Evolutionary conservation across 2,888 invertebrate genomes (phyloP), one percentile per base, ranked within the genome.

Genomic region (Idaea straminata): DNA sequence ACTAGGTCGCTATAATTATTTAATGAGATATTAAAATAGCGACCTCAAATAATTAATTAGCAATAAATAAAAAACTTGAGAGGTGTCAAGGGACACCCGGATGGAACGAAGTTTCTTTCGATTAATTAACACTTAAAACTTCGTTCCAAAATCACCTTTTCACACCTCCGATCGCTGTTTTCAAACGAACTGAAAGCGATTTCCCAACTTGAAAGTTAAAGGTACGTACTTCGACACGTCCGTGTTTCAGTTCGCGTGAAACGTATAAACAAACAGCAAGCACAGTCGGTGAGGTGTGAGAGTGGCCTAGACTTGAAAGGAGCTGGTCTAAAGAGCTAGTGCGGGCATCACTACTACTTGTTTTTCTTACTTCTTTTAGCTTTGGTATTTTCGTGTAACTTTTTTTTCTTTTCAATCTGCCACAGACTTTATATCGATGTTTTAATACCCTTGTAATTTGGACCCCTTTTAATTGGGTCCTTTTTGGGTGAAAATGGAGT

Each of bases 261-360:
- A 85, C 83, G 83, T 84, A 86, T 82, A 87, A 88, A 87, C 85
- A 86, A 85, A 87, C 83, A 83, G 47, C 72, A 77, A 77, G 76
- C 77, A 78, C 76, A 78, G 76, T 70, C 80, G 77, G 71, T 72
- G 75, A 80, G 76, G 77, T 74, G 80, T 75, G 77, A 77, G 77
- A 84, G 83, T 82, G 80, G 80, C 80, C 78, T 74, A 71, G 79
- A 77, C 80, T 80, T 84, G 83, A 87, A 85, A 83, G 82, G 78
- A 83, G 78, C 77, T 77, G 79, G 80, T 79, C 79, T 81, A 72
- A 75, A 80, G 77, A 73, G 75, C 69, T 72, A 74, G 75, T 74
- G 78, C 72, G 74, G 72, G 65, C 71, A 68, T 61, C 59, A 47
- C 10, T 47, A 13, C 7, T 4, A 7, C 13, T 47, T 4, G 7